Evolutionary conservation across 2,113 vertebrate species (phyloP).

Genomic region (Gymnorhina tibicen): DNA sequence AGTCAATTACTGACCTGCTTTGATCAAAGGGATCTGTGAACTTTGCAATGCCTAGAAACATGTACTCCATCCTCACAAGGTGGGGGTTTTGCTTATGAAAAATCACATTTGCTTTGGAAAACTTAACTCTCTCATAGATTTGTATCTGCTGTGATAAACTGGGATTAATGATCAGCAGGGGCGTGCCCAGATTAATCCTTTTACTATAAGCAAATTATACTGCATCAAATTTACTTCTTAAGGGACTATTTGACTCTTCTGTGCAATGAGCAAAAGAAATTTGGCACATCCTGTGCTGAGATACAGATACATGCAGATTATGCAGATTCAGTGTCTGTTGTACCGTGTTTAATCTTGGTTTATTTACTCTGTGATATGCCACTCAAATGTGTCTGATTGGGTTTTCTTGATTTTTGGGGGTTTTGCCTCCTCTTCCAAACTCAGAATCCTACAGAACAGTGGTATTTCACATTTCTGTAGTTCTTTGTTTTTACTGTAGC

Average conservation of each 20-base stretch:
- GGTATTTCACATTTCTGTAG: background rate
- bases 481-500: background rate
- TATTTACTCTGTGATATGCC: background rate
- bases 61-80: background rate
- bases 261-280: background rate
- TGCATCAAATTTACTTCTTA: background rate
- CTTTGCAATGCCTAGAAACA: background rate
- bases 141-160: background rate
- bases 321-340: background rate
- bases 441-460: background rate
- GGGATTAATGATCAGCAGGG: background rate
- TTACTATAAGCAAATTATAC: background rate
- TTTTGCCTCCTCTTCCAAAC: background rate
- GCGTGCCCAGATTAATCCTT: background rate
- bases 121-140: background rate
- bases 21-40: background rate
- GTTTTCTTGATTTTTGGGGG: background rate
- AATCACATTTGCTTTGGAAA: background rate
- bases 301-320: background rate
- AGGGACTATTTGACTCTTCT: background rate
- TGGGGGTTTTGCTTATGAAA: background rate
- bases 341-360: background rate
- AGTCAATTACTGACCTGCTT: constrained; percentile 6
- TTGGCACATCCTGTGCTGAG: background rate
- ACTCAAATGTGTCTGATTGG: background rate